A percentile compares a stretch with the other conserved stretches of the same genome.
Evolutionary conservation across 2,113 vertebrate species (phyloP).

Genomic region (Paramisgurnus dabryanus): DNA sequence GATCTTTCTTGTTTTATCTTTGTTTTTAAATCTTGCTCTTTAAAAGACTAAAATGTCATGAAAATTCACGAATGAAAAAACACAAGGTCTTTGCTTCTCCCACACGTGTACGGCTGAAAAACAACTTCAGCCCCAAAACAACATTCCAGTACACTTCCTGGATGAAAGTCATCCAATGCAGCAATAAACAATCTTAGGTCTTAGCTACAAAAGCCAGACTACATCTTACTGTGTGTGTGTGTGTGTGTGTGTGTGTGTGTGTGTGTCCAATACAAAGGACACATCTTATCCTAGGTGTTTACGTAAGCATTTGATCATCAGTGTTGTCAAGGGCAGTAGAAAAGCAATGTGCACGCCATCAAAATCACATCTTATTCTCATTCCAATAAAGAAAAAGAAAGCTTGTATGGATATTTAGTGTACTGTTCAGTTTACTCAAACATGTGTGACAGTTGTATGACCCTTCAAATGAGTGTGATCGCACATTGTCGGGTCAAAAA

Average conservation of each 20-base stretch:
- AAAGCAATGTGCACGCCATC: too few species aligned
- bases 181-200: background rate
- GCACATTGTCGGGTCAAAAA: background rate
- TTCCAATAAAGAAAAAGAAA: too few species aligned
- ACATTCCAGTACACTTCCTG: background rate
- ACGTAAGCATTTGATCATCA: conserved; percentile 4
- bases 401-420: background rate
- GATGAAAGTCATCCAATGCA: background rate
- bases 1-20: background rate
- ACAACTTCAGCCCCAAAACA: background rate
- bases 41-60: background rate
- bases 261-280: conserved; percentile 1
- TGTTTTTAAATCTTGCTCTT: background rate
- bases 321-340: background rate
- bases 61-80: too few species aligned
- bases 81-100: background rate
- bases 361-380: too few species aligned
- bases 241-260: background rate
- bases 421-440: too few species aligned
- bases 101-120: background rate
- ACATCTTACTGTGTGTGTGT: background rate
- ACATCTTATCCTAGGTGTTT: background rate
- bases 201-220: background rate
- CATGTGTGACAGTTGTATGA: background rate
- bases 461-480: background rate